These are phyloP conservation scores for Ctenochaetus hawaiiensis DNA, from an alignment of 2,797 vertebrate genomes.

Conservation along the genomic window DNA sequence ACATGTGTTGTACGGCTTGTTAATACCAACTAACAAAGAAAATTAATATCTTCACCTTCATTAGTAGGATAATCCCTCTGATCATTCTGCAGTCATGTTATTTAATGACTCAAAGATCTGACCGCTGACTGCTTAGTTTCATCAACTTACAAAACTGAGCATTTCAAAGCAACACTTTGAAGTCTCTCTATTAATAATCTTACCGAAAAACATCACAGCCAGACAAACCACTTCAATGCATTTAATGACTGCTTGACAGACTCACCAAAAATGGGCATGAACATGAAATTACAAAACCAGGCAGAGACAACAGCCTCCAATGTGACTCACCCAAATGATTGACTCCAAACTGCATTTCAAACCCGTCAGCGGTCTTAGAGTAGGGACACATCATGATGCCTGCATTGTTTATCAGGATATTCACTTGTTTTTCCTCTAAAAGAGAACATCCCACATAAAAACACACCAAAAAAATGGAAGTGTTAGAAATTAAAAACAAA, in stretches of 20 bases:
- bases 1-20: background rate
- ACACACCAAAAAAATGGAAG: background rate
- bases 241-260: background rate
- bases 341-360: slow-evolving; percentile 88
- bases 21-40: background rate
- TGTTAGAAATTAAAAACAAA: too few species aligned
- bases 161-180: background rate
- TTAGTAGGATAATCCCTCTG: background rate
- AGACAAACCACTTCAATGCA: background rate
- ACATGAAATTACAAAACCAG: background rate
- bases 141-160: background rate
- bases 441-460: slow-evolving; percentile 21
- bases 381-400: slow-evolving; percentile 89
- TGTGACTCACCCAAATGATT: slow-evolving; percentile 85
- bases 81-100: background rate
- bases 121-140: background rate
- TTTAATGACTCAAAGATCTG: background rate
- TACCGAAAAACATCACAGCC: background rate
- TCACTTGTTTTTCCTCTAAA: slow-evolving; percentile 86
- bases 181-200: background rate
- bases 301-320: background rate
- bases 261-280: background rate
- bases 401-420: slow-evolving; percentile 88
- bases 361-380: slow-evolving; percentile 86
- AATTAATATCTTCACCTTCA: background rate